A percentile compares a stretch with the other conserved stretches of the same genome.
Evolutionary conservation across 1,140 invertebrate species (phyloP).

Genomic region (Paracyclopina nana): DNA sequence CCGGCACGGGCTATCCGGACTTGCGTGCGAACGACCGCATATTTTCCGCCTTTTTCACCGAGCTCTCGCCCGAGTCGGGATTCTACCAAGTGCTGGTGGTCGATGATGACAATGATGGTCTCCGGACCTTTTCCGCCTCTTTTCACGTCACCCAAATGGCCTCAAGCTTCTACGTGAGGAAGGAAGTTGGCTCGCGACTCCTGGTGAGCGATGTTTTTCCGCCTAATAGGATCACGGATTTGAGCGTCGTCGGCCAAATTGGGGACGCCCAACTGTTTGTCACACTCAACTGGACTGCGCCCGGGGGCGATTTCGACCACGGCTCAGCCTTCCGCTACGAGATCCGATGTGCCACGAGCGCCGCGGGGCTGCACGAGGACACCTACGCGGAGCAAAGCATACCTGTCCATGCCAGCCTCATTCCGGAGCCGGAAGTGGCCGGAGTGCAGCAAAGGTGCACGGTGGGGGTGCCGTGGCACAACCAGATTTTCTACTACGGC

Average conservation of each 20-base stretch:
- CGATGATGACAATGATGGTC: constrained; percentile 19
- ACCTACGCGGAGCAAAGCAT: constrained; percentile 23
- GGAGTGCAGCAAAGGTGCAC: constrained; percentile 22
- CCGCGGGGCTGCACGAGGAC: constrained; percentile 21
- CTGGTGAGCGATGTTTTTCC: constrained; percentile 22
- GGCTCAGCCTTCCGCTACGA: constrained; percentile 21
- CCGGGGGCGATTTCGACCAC: constrained; percentile 24
- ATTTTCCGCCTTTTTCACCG: constrained; percentile 39
- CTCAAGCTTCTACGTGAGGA: constrained; percentile 11
- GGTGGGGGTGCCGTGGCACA: constrained; percentile 24
- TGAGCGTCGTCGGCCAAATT: constrained; percentile 18
- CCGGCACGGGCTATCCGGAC: constrained; percentile 40
- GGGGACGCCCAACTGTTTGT: constrained; percentile 22
- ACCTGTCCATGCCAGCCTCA: constrained; percentile 23
- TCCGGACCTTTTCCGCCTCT: constrained; percentile 19
- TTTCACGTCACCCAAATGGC: constrained; percentile 6
- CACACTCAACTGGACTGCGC: constrained; percentile 23
- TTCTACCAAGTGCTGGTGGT: constrained; percentile 20
- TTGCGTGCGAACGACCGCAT: constrained; percentile 41
- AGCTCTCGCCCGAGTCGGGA: constrained; percentile 22
- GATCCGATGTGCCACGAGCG: constrained; percentile 23
- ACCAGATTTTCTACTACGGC: constrained; percentile 25
- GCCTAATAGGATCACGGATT: constrained; percentile 25
- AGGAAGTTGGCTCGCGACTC: constrained; percentile 14
- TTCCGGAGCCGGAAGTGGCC: constrained; percentile 21